phyloP scores from a whole-genome alignment of 1,140 invertebrate genomes.

The Anagrus nilaparvatae region DNA sequence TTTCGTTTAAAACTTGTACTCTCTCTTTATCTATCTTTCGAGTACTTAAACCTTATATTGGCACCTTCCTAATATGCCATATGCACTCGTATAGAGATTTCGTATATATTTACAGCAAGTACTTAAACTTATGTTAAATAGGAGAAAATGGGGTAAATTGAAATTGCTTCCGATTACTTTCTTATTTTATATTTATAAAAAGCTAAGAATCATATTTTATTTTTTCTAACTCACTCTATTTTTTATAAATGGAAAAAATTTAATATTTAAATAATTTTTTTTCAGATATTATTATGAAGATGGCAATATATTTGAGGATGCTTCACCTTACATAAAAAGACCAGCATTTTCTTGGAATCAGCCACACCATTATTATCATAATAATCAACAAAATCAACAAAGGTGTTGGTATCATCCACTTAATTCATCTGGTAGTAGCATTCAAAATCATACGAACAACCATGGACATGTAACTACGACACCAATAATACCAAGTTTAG shows the following conservation, averaged over 20 bases:
- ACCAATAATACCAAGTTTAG: slow-evolving; percentile 29
- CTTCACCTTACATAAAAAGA: slow-evolving; percentile 31
- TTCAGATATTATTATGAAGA: too few relatives aligned
- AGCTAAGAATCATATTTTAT: too few relatives aligned
- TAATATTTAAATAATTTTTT: too few relatives aligned
- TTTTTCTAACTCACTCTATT: too few relatives aligned
- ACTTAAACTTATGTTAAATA: too few relatives aligned
- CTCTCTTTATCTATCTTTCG: slow-evolving; percentile 14
- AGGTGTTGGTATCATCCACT: slow-evolving; percentile 35
- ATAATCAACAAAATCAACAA: slow-evolving; percentile 20
- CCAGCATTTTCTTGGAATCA: slow-evolving; percentile 27
- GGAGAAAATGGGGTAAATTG: too few relatives aligned
- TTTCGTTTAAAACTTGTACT: slow-evolving; percentile 1
- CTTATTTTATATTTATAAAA: too few relatives aligned
- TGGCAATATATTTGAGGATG: slow-evolving; percentile 30
- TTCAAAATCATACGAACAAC: slow-evolving; percentile 29
- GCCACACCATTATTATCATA: slow-evolving; percentile 25
- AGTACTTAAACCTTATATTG: slow-evolving; percentile 36
- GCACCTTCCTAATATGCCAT: slow-evolving; percentile 30
- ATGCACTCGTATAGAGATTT: slow-evolving; percentile 10
- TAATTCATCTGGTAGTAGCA: slow-evolving; percentile 27
- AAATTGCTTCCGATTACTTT: too few relatives aligned
- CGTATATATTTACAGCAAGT: too few relatives aligned
- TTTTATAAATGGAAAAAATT: too few relatives aligned
- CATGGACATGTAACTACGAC: slow-evolving; percentile 27